These are phyloP conservation scores for Nanorana parkeri DNA, from an alignment of 2,113 vertebrate species.

Conservation along the genomic window DNA sequence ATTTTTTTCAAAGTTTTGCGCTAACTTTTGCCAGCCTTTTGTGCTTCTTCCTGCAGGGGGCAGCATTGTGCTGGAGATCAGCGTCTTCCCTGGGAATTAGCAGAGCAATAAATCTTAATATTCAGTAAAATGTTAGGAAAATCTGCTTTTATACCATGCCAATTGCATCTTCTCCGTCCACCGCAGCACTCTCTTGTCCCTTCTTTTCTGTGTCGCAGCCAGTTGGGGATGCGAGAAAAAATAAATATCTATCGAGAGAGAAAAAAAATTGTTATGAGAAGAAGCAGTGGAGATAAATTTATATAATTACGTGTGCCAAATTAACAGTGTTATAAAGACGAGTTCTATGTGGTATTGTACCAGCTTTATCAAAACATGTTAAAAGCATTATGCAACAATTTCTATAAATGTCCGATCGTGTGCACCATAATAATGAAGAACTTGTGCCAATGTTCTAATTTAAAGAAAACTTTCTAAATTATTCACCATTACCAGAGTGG, in stretches of 20 bases:
- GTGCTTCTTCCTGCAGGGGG: constrained; percentile 14
- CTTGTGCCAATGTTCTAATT: too few relatives aligned
- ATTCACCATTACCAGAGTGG: too few relatives aligned
- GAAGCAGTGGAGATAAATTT: neutral
- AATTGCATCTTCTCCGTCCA: constrained; percentile 23
- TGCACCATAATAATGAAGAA: too few relatives aligned
- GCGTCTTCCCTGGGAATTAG: neutral
- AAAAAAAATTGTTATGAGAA: neutral
- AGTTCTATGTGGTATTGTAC: too few relatives aligned
- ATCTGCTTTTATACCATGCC: constrained; percentile 18
- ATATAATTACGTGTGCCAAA: too few relatives aligned
- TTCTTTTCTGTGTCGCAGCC: constrained; percentile 10
- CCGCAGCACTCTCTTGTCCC: neutral
- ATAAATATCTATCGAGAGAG: neutral
- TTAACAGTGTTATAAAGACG: too few relatives aligned
- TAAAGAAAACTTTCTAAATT: too few relatives aligned
- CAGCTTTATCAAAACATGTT: too few relatives aligned
- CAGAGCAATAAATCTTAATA: neutral
- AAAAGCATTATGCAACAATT: too few relatives aligned
- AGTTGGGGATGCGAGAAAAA: constrained; percentile 21
- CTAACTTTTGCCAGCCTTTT: neutral
- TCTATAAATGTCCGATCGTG: too few relatives aligned
- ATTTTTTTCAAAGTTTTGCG: too few relatives aligned
- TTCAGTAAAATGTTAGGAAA: constrained; percentile 1
- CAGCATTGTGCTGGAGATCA: constrained; percentile 1